Percentiles rank a stretch among this genome's conserved stretches.
Evolutionary conservation across 2,888 invertebrate genomes (phyloP).

Genomic region (Tanypteryx hageni): DNA sequence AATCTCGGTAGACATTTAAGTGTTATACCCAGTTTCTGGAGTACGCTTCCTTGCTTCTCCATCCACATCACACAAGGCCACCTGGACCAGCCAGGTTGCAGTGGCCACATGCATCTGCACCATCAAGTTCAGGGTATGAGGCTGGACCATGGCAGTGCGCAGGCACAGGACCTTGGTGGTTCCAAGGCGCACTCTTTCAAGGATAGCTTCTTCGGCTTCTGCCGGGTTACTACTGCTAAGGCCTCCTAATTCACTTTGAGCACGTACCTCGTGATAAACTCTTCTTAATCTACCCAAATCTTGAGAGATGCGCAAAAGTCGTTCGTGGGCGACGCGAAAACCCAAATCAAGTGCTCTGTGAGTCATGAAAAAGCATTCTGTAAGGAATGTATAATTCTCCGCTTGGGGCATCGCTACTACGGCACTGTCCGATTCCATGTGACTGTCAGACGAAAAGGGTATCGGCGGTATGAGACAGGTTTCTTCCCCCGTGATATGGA

Average conservation of each 20-base stretch:
- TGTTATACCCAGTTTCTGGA: constrained; percentile 72
- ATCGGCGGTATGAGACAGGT: constrained; percentile 57
- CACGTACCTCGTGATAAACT: constrained; percentile 80
- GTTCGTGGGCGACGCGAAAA: constrained; percentile 75
- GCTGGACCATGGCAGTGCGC: constrained; percentile 84
- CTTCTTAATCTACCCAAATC: constrained; percentile 85
- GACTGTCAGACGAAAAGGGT: not conserved
- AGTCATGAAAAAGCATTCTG: constrained; percentile 94
- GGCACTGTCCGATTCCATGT: constrained; percentile 4
- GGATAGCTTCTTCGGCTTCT: constrained; percentile 80
- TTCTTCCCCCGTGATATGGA: constrained; percentile 43
- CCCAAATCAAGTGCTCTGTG: constrained; percentile 91
- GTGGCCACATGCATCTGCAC: constrained; percentile 89
- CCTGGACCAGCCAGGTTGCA: constrained; percentile 90
- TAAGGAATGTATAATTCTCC: constrained; percentile 87
- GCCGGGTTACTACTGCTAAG: constrained; percentile 70
- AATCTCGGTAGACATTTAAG: not conserved
- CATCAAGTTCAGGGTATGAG: constrained; percentile 83
- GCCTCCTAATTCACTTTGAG: constrained; percentile 78
- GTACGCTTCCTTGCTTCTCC: constrained; percentile 72
- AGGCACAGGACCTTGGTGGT: constrained; percentile 68
- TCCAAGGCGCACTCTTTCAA: constrained; percentile 68
- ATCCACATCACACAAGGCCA: constrained; percentile 79
- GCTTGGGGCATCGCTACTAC: constrained; percentile 69
- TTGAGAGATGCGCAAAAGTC: constrained; percentile 78